phyloP scores from a whole-genome alignment of 2,888 invertebrate genomes.

The Bombylius major region DNA sequence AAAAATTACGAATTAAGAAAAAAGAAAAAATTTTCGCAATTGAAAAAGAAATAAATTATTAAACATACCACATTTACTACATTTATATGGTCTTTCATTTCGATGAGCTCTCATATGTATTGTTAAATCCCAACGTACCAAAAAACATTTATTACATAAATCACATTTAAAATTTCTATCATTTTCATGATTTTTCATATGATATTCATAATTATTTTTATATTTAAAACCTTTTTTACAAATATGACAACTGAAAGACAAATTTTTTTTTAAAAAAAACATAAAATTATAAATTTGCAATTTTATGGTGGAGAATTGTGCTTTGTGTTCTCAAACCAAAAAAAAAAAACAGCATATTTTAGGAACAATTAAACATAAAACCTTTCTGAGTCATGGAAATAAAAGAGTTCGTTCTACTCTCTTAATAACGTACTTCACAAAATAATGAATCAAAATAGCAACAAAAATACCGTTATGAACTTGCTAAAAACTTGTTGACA shows the following conservation, averaged over 20 bases:
- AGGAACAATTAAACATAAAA: no score
- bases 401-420: no score
- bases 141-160: slow-evolving; percentile 35
- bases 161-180: slow-evolving; percentile 6
- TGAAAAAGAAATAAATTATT: slow-evolving; percentile 5
- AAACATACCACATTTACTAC: slow-evolving; percentile 40
- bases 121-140: slow-evolving; percentile 43
- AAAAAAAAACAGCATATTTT: no score
- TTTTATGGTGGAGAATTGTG: background rate
- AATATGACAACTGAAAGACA: slow-evolving; percentile 4
- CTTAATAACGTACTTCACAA: no score
- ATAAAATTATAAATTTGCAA: background rate
- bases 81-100: slow-evolving; percentile 39
- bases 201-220: slow-evolving; percentile 11
- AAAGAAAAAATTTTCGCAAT: slow-evolving; percentile 2
- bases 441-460: no score
- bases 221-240: slow-evolving; percentile 9
- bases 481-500: no score
- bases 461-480: no score
- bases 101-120: slow-evolving; percentile 48
- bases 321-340: no score
- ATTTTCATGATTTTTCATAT: slow-evolving; percentile 11
- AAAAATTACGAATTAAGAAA: background rate
- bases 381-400: no score
- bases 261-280: background rate